Conservation (phyloP, 2,888 invertebrate species). For the Drosophila bunnanda region DNA sequence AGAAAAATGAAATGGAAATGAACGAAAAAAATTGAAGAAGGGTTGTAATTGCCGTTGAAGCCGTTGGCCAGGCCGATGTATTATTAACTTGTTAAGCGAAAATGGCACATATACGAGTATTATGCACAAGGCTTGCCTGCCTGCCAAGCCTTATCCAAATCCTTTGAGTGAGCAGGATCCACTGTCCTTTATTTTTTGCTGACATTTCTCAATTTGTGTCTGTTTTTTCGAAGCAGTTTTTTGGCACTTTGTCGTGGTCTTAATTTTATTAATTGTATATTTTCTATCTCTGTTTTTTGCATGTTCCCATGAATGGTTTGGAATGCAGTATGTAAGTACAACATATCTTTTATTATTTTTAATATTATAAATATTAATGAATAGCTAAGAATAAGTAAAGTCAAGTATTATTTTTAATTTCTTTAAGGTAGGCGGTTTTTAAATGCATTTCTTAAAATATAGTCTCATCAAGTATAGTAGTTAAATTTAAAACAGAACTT, state of each 20-base stretch:
- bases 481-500: not conserved
- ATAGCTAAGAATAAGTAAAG: not conserved
- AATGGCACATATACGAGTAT: constrained; percentile 65
- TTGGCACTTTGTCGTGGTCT: constrained; percentile 6
- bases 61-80: constrained; percentile 41
- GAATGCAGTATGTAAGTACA: constrained; percentile 64
- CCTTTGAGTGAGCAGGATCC: constrained; percentile 39
- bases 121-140: constrained; percentile 77
- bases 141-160: constrained; percentile 31
- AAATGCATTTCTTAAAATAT: not conserved
- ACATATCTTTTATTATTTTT: not conserved
- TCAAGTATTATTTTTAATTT: not conserved
- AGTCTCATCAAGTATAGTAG: not conserved
- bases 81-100: constrained; percentile 79
- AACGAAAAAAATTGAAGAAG: constrained; percentile 17
- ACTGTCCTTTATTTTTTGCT: constrained; percentile 14
- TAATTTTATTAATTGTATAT: constrained; percentile 18
- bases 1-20: constrained; percentile 42
- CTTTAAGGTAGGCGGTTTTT: not conserved
- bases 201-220: constrained; percentile 36
- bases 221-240: constrained; percentile 17
- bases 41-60: constrained; percentile 74
- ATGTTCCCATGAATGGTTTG: not conserved
- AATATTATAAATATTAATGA: not conserved
- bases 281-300: constrained; percentile 18